Evolutionary conservation across 92 coral and sea anemone genomes (phyloP).

Genomic region (Actinernus sp.): DNA sequence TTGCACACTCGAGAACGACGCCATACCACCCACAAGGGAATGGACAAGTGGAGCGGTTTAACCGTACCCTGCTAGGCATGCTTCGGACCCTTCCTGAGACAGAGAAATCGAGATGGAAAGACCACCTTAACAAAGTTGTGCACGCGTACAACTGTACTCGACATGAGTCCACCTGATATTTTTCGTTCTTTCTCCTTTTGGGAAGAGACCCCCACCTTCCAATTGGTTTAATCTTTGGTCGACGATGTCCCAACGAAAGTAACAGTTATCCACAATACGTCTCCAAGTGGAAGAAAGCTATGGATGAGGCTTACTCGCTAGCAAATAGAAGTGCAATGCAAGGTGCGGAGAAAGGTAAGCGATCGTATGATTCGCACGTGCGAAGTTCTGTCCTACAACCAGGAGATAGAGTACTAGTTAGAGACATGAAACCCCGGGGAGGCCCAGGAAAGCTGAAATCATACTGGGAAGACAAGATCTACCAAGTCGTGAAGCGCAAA

Average conservation of each 20-base stretch:
- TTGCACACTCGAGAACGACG: slow-evolving; percentile 40
- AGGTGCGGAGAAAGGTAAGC: slow-evolving; percentile 26
- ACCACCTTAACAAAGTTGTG: slow-evolving; percentile 47
- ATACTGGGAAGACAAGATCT: too few relatives aligned
- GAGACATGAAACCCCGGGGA: slow-evolving; percentile 39
- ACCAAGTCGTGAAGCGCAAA: too few relatives aligned
- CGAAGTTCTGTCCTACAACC: slow-evolving; percentile 39
- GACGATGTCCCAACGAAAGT: slow-evolving; percentile 4
- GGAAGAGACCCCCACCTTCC: slow-evolving; percentile 34
- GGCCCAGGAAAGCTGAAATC: slow-evolving; percentile 64
- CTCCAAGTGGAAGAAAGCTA: slow-evolving; percentile 37
- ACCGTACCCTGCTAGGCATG: slow-evolving; percentile 38
- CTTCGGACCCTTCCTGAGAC: slow-evolving; percentile 59
- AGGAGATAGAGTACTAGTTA: slow-evolving; percentile 61
- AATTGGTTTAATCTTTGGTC: slow-evolving; percentile 35
- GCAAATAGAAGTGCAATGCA: slow-evolving; percentile 41
- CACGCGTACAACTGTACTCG: slow-evolving; percentile 46
- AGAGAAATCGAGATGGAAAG: slow-evolving; percentile 49
- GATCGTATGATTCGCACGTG: slow-evolving; percentile 22
- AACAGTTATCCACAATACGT: slow-evolving; percentile 31
- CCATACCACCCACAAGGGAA: slow-evolving; percentile 54
- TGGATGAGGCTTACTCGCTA: slow-evolving; percentile 47
- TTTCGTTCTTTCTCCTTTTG: slow-evolving; percentile 33
- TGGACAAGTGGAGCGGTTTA: slow-evolving; percentile 42
- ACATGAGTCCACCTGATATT: slow-evolving; percentile 43